Evolutionary conservation across 2,888 invertebrate genomes (phyloP), one percentile per base, ranked within the genome.

Genomic region (Orchesellides sinensis): DNA sequence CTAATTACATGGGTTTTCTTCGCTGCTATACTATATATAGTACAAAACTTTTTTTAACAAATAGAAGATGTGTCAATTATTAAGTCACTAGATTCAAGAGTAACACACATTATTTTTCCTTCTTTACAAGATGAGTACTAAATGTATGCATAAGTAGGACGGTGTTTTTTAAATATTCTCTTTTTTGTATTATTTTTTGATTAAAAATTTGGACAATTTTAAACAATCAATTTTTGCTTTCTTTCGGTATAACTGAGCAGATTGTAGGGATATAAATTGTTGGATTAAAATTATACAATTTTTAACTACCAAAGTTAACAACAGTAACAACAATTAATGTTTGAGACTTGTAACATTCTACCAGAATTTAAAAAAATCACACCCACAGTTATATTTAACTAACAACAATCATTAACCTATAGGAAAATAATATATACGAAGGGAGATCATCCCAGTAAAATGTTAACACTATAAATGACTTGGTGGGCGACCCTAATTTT

Each of bases 371-470:
- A n/a, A n/a, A n/a, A n/a, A n/a, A n/a, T n/a, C n/a, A n/a, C n/a
- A n/a, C n/a, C n/a, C n/a, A n/a, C n/a, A n/a, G n/a, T n/a, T n/a
- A n/a, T n/a, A n/a, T n/a, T n/a, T n/a, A n/a, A n/a, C n/a, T n/a
- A n/a, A n/a, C n/a, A n/a, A n/a, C n/a, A n/a, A n/a, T n/a, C n/a
- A n/a, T n/a, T n/a, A n/a, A n/a, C n/a, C n/a, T n/a, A n/a, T n/a
- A n/a, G n/a, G n/a, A n/a, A n/a, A 45, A 21, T 21, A 66, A 75
- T 75, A 75, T 66, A 49, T 12, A 66, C 54, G 17, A 17, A 32
- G 32, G 74, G 75, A 75, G 75, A 75, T 75, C 75, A 27, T 75
- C 75, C 75, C 75, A 75, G 32, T 52, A 63, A 32, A 74, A 66
- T 47, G 25, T 66, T n/a, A n/a, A n/a, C n/a, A n/a, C n/a, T n/a